Evolutionary conservation across 2,797 vertebrate genomes (phyloP).

Genomic region (Synaphobranchus kaupii): DNA sequence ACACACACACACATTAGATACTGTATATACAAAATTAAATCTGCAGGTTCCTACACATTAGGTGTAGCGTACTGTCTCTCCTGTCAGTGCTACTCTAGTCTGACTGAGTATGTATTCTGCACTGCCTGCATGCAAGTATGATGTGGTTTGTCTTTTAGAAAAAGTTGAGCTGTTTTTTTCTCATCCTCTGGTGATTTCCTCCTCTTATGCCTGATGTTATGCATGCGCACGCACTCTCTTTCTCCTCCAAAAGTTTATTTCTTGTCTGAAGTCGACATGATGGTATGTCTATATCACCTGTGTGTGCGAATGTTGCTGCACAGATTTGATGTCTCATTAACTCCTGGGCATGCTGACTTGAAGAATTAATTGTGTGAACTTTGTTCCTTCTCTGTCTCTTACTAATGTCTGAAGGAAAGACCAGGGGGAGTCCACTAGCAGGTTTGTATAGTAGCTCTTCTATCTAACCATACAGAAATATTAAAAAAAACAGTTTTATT

Average conservation of each 20-base stretch:
- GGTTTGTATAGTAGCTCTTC: constrained; percentile 69
- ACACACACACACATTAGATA: background rate
- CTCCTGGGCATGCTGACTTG: constrained; percentile 54
- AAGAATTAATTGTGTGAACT: constrained; percentile 62
- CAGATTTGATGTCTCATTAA: constrained; percentile 43
- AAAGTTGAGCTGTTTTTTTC: constrained; percentile 20
- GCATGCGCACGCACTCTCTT: constrained; percentile 23
- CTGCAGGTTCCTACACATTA: constrained; percentile 44
- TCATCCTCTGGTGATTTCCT: constrained; percentile 51
- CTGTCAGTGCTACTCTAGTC: constrained; percentile 61
- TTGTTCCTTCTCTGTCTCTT: constrained; percentile 70
- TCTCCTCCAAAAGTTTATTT: constrained; percentile 42
- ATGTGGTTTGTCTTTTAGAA: constrained; percentile 46
- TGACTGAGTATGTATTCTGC: constrained; percentile 68
- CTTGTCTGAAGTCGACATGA: constrained; percentile 55
- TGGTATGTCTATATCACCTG: constrained; percentile 21
- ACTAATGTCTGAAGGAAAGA: constrained; percentile 82
- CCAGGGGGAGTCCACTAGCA: constrained; percentile 82
- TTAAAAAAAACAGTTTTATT: background rate
- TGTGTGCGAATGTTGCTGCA: constrained; percentile 50
- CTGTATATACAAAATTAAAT: background rate
- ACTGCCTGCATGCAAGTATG: constrained; percentile 68
- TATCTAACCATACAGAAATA: background rate
- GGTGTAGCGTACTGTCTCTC: constrained; percentile 44
- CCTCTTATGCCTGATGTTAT: constrained; percentile 53